phyloP scores from a whole-genome alignment of 2,113 vertebrate genomes.

The Tinamus guttatus region DNA sequence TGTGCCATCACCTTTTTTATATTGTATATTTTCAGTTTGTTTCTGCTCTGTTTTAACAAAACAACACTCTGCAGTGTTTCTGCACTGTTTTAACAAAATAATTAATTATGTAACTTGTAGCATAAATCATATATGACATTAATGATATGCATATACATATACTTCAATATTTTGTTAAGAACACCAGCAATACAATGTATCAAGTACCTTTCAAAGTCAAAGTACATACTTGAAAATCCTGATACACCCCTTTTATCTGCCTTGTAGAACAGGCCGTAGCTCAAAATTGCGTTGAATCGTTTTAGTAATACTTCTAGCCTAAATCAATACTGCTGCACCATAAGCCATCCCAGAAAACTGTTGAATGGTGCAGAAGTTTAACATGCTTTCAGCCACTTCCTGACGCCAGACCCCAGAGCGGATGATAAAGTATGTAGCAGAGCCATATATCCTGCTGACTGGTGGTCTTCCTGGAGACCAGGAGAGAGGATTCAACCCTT shows the following conservation, averaged over 20 bases:
- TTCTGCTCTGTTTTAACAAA: not conserved
- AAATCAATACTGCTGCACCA: constrained; percentile 26
- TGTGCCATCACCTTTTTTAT: not conserved
- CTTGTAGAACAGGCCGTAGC: constrained; percentile 17
- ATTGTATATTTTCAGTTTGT: not conserved
- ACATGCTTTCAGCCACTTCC: constrained; percentile 1
- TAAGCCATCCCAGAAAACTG: constrained; percentile 44
- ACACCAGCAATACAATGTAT: not conserved
- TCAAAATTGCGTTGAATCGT: constrained; percentile 33
- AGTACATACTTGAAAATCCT: constrained; percentile 58
- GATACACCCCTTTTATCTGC: constrained; percentile 18
- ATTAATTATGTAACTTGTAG: not conserved
- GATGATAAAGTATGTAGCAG: not conserved
- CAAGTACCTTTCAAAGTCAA: constrained; percentile 55
- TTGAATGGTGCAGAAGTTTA: constrained; percentile 47
- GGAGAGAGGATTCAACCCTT: not conserved
- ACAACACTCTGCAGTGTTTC: too few relatives aligned
- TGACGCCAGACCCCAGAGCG: accelerated
- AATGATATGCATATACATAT: not conserved
- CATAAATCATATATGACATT: not conserved
- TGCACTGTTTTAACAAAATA: not conserved
- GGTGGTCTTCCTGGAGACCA: constrained; percentile 9
- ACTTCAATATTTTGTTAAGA: not conserved
- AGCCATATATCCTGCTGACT: not conserved
- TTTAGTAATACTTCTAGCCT: constrained; percentile 62